Evolutionary conservation across 1,140 invertebrate genomes (phyloP).

Genomic region (Leptinotarsa texana): DNA sequence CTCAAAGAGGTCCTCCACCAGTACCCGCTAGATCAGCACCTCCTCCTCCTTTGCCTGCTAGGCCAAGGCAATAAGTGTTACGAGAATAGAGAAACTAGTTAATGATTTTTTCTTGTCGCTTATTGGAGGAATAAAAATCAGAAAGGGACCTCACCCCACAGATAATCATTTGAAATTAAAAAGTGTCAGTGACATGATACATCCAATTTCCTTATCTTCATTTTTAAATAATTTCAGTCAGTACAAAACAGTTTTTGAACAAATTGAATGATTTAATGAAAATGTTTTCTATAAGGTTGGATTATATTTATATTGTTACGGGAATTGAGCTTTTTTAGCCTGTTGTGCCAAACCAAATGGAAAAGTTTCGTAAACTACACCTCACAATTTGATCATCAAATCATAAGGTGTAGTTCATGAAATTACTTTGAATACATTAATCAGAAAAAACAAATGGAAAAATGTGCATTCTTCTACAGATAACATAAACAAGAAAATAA

Average conservation of each 20-base stretch:
- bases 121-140: background rate
- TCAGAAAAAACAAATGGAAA: too few relatives aligned
- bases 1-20: conserved; percentile 60
- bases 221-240: background rate
- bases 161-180: background rate
- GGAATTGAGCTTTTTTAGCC: background rate
- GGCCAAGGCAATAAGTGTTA: conserved; percentile 54
- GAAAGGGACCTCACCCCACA: background rate
- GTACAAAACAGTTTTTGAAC: background rate
- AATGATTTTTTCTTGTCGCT: background rate
- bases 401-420: too few relatives aligned
- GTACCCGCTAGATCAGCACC: conserved; percentile 66
- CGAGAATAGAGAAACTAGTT: background rate
- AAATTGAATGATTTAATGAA: too few relatives aligned
- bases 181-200: background rate
- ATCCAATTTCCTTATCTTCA: background rate
- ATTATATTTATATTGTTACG: too few relatives aligned
- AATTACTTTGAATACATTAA: too few relatives aligned
- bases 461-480: too few relatives aligned
- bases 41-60: conserved; percentile 73
- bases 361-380: too few relatives aligned
- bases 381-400: too few relatives aligned
- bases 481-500: too few relatives aligned
- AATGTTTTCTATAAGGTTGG: too few relatives aligned
- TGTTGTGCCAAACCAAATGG: background rate